These are phyloP conservation scores for Dryobota labecula DNA, from an alignment of 2,888 invertebrate genomes.

Conservation along the genomic window DNA sequence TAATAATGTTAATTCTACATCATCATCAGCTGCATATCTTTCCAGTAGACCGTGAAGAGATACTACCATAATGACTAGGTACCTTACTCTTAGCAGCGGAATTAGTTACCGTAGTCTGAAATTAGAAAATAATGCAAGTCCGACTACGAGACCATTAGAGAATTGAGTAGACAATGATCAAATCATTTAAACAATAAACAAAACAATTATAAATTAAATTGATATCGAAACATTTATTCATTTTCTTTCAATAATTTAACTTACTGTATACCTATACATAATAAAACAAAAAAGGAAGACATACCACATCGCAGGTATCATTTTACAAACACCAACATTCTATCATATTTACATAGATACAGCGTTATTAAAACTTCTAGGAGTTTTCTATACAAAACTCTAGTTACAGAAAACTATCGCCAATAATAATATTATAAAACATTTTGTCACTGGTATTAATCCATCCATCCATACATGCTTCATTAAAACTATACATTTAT, in stretches of 20 bases:
- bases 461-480: slow-evolving; percentile 46
- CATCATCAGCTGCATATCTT: slow-evolving; percentile 15
- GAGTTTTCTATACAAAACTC: slow-evolving; percentile 49
- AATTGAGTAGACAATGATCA: not conserved
- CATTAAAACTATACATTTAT: slow-evolving; percentile 47
- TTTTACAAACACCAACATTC: slow-evolving; percentile 81
- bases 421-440: slow-evolving; percentile 56
- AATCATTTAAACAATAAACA: not conserved
- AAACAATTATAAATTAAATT: slow-evolving; percentile 49
- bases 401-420: slow-evolving; percentile 48
- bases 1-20: slow-evolving; percentile 12
- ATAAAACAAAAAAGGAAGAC: slow-evolving; percentile 89
- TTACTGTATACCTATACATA: slow-evolving; percentile 83
- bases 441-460: slow-evolving; percentile 57
- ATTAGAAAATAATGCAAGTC: slow-evolving; percentile 19
- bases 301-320: slow-evolving; percentile 79
- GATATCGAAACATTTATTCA: slow-evolving; percentile 88
- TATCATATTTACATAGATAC: slow-evolving; percentile 86
- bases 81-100: slow-evolving; percentile 11
- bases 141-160: not conserved
- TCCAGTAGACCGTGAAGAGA: slow-evolving; percentile 20
- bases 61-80: slow-evolving; percentile 28
- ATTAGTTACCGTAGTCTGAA: slow-evolving; percentile 35
- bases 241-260: slow-evolving; percentile 90
- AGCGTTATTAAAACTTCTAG: slow-evolving; percentile 65